Evolutionary conservation across 2,113 vertebrate species (phyloP), one percentile per base, ranked within the genome.

Genomic region (Zeus faber): DNA sequence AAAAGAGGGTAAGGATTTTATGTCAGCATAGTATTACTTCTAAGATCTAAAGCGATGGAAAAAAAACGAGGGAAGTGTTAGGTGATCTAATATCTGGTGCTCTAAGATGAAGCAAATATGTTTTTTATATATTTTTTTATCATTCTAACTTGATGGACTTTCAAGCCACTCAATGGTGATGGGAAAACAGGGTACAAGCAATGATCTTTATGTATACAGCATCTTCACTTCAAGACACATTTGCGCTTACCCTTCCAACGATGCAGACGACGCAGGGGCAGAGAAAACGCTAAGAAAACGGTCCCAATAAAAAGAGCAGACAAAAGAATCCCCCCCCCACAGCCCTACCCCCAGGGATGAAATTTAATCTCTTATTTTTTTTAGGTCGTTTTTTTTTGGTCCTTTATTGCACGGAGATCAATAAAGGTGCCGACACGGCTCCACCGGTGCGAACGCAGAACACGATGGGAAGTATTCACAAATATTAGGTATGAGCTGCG

Each of bases 331-430:
- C 4, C 7, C 41, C 41, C 6, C 18, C 52, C 61, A 52, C 49
- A 65, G 8, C 43, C 20, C 9, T 9, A 3, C 21, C 65, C 76
- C 57, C 18, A 57, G 62, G 76, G 79, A 79, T 27, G 35, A 51
- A 69, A 80, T 81, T 85, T 82, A 62, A 84, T 83, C 82, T 74
- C 48, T 60, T 63, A 81, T 76, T 80, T 80, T 70, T 65, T 73
- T 79, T 73, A 67, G 68, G 67, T n/a, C 68, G 65, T 80, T 72
- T 61, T 79, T 82, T 67, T 65, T 52, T 47, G 54, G 65, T 72
- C 62, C 62, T 80, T 88, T 84, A 86, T 83, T 86, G 84, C 64
- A 18, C 25, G 52, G 52, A 83, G 77, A 85, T 86, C 81, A 87
- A 89, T 89, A 85, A 84, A 78, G 70, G 72, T 70, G 62, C 67